Conservation (phyloP, 1,140 invertebrate species). For the Diploscapter pachys region DNA sequence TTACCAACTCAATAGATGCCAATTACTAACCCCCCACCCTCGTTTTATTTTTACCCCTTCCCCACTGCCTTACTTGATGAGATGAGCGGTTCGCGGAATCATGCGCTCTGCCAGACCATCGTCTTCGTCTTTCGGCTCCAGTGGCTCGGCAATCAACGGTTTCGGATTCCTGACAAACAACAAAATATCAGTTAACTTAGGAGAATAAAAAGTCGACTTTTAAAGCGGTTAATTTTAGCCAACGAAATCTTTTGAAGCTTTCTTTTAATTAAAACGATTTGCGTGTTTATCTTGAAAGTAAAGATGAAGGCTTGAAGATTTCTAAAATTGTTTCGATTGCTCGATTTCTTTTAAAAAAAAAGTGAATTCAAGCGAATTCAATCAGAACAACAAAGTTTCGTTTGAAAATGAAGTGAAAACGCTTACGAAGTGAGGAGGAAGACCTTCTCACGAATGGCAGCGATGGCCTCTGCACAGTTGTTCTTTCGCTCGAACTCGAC, state of each 20-base stretch:
- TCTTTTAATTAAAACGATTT: background rate
- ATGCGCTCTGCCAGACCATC: slow-evolving; percentile 90
- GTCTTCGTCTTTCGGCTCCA: slow-evolving; percentile 83
- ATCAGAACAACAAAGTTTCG: background rate
- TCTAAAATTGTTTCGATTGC: too few species aligned
- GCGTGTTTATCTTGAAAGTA: too few species aligned
- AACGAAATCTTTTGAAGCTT: background rate
- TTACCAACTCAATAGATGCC: too few species aligned
- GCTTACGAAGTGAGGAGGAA: slow-evolving; percentile 85
- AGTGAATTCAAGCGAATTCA: too few species aligned
- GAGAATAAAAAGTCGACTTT: background rate
- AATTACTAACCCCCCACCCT: too few species aligned
- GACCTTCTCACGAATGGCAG: slow-evolving; percentile 83
- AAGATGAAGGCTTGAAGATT: too few species aligned
- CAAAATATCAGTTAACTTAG: background rate
- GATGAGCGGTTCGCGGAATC: slow-evolving; percentile 72
- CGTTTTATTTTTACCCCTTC: too few species aligned
- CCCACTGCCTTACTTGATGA: slow-evolving; percentile 69
- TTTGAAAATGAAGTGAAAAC: slow-evolving; percentile 5
- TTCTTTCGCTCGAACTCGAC: slow-evolving; percentile 89
- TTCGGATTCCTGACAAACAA: slow-evolving; percentile 65
- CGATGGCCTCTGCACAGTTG: slow-evolving; percentile 77
- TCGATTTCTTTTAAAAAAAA: too few species aligned
- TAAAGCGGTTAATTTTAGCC: slow-evolving; percentile 10
- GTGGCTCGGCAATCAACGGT: slow-evolving; percentile 82